Evolutionary conservation across 2,888 invertebrate species (phyloP).

Genomic region (Drosophila mercatorum): DNA sequence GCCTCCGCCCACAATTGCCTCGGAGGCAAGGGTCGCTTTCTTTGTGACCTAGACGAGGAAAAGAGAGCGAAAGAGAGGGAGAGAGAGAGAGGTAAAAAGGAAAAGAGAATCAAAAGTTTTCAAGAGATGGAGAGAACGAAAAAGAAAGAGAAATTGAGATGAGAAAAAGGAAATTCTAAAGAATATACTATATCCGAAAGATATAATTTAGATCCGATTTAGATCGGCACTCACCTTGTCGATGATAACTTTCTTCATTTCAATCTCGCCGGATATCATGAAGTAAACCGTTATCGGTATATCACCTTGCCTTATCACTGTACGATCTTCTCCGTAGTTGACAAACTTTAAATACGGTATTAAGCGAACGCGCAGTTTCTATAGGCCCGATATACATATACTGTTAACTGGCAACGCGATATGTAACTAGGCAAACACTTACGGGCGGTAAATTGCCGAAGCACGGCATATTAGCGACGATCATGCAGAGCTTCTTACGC

Average conservation of each 20-base stretch:
- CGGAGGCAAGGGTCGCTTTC: slow-evolving; percentile 40
- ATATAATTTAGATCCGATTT: no score
- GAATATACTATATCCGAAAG: no score
- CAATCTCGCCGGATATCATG: slow-evolving; percentile 87
- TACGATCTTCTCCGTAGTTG: slow-evolving; percentile 86
- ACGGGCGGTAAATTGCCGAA: slow-evolving; percentile 87
- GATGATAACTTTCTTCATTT: slow-evolving; percentile 66
- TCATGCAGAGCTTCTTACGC: slow-evolving; percentile 86
- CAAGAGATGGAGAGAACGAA: not conserved
- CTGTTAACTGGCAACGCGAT: not conserved
- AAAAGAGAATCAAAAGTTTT: not conserved
- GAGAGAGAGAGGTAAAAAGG: not conserved
- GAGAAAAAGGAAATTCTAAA: no score
- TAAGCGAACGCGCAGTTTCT: slow-evolving; percentile 87
- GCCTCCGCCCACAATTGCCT: slow-evolving; percentile 77
- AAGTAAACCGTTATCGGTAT: slow-evolving; percentile 88
- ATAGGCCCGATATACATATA: slow-evolving; percentile 19
- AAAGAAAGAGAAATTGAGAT: not conserved
- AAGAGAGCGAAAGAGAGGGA: not conserved
- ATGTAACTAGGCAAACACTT: slow-evolving; percentile 8
- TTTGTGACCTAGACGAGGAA: slow-evolving; percentile 22
- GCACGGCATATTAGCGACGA: slow-evolving; percentile 87
- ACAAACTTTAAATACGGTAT: slow-evolving; percentile 88
- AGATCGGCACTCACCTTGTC: slow-evolving; percentile 71
- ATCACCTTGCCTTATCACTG: slow-evolving; percentile 88